Conservation (phyloP, 2,797 vertebrate genomes). For the Periparus ater region DNA sequence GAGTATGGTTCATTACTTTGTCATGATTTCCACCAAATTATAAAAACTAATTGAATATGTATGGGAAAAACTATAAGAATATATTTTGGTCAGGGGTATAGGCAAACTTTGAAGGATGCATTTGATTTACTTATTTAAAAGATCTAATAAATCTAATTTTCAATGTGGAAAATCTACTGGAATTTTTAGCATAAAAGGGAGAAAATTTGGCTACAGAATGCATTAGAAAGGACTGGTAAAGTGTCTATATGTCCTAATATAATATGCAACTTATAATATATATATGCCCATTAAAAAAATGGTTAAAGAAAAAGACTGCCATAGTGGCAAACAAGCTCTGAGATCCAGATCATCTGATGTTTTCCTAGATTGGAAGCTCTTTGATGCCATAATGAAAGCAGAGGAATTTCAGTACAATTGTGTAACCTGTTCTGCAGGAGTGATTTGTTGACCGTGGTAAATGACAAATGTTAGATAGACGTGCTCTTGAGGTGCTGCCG, state of each 20-base stretch:
- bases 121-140: neutral
- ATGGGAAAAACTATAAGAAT: neutral
- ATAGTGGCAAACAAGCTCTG: neutral
- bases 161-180: neutral
- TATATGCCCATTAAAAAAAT: neutral
- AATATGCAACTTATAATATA: neutral
- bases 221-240: neutral
- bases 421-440: constrained; percentile 42
- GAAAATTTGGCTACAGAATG: neutral
- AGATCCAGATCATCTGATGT: neutral
- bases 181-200: neutral
- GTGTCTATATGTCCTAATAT: neutral
- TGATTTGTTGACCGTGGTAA: neutral
- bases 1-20: neutral
- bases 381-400: constrained; percentile 35
- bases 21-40: neutral
- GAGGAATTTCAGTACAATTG: neutral
- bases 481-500: neutral
- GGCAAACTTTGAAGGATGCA: neutral
- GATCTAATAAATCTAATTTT: neutral
- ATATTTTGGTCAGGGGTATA: neutral
- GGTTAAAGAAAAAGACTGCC: neutral
- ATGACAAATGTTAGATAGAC: constrained; percentile 15
- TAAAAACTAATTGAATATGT: neutral
- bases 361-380: neutral